Evolutionary conservation across 2,113 vertebrate species (phyloP).

Genomic region (Craseonycteris thonglongyai): DNA sequence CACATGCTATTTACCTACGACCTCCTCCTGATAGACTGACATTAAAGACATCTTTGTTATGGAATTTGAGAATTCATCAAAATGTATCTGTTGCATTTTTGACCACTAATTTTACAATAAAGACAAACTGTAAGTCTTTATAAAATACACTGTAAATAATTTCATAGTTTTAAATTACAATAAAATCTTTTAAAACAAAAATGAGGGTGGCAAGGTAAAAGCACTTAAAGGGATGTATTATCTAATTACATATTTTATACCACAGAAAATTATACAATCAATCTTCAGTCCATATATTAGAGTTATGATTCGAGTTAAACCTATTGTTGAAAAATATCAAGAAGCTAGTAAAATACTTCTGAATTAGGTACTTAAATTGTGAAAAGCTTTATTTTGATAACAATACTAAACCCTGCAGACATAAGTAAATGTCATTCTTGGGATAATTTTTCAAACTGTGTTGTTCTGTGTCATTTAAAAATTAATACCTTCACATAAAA

Average conservation of each 20-base stretch:
- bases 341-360: neutral
- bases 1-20: neutral
- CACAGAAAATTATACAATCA: neutral
- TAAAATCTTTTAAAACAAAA: neutral
- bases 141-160: neutral
- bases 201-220: neutral
- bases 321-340: neutral
- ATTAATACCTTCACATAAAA: neutral
- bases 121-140: neutral
- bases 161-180: neutral
- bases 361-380: neutral
- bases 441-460: neutral
- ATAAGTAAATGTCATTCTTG: neutral
- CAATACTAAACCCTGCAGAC: neutral
- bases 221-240: neutral
- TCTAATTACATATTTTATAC: neutral
- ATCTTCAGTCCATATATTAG: no score
- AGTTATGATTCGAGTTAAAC: neutral
- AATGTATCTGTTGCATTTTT: neutral
- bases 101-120: neutral
- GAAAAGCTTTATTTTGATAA: neutral
- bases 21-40: neutral
- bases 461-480: neutral
- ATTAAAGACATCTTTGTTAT: neutral
- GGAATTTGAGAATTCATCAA: neutral